phyloP scores from a whole-genome alignment of 2,113 vertebrate genomes.

The Ivindomyrus marchei region DNA sequence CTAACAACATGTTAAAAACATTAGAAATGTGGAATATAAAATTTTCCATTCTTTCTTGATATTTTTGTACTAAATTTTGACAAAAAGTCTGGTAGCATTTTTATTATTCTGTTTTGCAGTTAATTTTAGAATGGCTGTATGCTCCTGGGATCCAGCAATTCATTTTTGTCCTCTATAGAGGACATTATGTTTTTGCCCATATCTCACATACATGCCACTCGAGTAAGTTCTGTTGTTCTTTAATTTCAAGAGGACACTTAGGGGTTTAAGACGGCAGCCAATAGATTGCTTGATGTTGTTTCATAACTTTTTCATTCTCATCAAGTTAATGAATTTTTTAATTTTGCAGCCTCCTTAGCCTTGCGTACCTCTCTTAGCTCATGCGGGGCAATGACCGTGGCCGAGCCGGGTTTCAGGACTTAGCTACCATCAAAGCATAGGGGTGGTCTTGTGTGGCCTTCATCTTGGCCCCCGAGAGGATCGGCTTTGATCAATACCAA shows the following conservation, averaged over 20 bases:
- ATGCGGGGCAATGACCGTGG: no score
- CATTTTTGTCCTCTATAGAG: not conserved
- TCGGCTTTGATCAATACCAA: not conserved
- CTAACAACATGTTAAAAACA: not conserved
- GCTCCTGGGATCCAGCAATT: not conserved
- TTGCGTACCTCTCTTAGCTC: not conserved
- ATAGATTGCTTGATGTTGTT: not conserved
- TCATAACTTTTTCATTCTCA: not conserved
- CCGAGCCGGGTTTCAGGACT: not conserved
- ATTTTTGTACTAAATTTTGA: not conserved
- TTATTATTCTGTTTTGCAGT: not conserved
- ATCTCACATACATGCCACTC: not conserved
- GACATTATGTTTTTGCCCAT: not conserved
- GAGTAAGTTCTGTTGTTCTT: not conserved
- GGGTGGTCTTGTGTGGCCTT: not conserved
- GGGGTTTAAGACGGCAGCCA: not conserved
- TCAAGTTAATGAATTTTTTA: not conserved
- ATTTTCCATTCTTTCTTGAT: not conserved
- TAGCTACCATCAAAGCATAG: not conserved
- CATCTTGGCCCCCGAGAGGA: not conserved
- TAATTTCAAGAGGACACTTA: not conserved
- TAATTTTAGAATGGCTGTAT: not conserved
- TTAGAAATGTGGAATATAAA: not conserved
- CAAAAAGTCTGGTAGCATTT: not conserved
- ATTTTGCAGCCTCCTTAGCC: not conserved